Conservation (phyloP, 1,140 invertebrate species). For the Heliconius himera region DNA sequence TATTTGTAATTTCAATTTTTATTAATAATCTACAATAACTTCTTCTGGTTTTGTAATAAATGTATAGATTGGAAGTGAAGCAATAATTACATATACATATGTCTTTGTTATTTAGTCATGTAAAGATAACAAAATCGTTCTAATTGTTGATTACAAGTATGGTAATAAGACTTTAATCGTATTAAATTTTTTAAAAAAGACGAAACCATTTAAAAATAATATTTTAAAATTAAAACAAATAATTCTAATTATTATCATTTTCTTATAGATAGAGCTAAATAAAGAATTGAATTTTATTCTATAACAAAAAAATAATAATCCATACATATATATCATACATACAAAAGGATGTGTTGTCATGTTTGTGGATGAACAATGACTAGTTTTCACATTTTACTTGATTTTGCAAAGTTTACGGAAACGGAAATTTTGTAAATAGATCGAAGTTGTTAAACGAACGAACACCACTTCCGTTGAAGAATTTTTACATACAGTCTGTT, state of each 20-base stretch:
- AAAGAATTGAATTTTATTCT: not conserved
- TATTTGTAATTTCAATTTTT: constrained; percentile 2
- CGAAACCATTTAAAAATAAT: not conserved
- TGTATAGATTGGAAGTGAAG: not conserved
- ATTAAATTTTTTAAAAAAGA: not conserved
- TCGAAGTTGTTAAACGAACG: not conserved
- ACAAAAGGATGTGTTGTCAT: not conserved
- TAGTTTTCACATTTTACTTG: not conserved
- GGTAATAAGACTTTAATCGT: not conserved
- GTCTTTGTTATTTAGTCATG: not conserved
- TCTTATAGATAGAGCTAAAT: not conserved
- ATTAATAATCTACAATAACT: not conserved
- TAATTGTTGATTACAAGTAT: not conserved
- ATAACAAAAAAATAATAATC: no score
- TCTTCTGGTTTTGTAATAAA: not conserved
- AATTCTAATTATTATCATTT: not conserved
- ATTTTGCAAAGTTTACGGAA: not conserved
- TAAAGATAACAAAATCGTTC: not conserved
- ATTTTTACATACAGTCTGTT: not conserved
- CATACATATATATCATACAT: not conserved
- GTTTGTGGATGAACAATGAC: not conserved
- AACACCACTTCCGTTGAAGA: not conserved
- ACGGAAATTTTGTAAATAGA: not conserved
- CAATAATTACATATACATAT: not conserved
- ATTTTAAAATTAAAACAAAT: not conserved